These are phyloP conservation scores for Spilogale gracilis DNA, from an alignment of 2,113 vertebrate species.

Conservation along the genomic window DNA sequence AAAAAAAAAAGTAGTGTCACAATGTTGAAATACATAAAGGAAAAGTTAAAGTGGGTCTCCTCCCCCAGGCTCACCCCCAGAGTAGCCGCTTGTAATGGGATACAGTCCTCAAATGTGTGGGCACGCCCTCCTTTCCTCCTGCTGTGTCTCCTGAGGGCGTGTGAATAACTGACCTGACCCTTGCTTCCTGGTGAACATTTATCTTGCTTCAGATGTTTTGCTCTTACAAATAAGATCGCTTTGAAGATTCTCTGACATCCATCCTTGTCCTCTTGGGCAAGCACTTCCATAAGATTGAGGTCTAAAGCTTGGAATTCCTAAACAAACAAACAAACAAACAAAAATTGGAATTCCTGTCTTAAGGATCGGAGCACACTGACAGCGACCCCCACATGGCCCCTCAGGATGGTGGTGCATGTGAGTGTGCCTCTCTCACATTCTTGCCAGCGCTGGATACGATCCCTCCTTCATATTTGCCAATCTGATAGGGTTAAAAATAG, in stretches of 20 bases:
- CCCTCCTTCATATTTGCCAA: slow-evolving; percentile 50
- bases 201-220: not conserved
- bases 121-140: not conserved
- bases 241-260: not conserved
- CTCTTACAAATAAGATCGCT: not conserved
- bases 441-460: not conserved
- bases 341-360: not conserved
- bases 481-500: slow-evolving; percentile 78
- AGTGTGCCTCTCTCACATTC: fast-evolving
- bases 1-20: not conserved
- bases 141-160: fast-evolving
- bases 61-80: not conserved
- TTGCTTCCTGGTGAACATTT: not conserved
- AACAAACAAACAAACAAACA: no score
- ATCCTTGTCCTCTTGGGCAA: not conserved
- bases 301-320: not conserved
- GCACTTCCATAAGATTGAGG: not conserved
- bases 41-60: not conserved
- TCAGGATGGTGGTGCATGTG: fast-evolving
- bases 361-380: not conserved
- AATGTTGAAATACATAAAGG: not conserved
- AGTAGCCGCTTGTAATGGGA: not conserved
- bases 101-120: not conserved
- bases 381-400: not conserved
- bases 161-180: not conserved